phyloP scores from a whole-genome alignment of 2,797 vertebrate genomes.

The Acanthurus leucopareius region DNA sequence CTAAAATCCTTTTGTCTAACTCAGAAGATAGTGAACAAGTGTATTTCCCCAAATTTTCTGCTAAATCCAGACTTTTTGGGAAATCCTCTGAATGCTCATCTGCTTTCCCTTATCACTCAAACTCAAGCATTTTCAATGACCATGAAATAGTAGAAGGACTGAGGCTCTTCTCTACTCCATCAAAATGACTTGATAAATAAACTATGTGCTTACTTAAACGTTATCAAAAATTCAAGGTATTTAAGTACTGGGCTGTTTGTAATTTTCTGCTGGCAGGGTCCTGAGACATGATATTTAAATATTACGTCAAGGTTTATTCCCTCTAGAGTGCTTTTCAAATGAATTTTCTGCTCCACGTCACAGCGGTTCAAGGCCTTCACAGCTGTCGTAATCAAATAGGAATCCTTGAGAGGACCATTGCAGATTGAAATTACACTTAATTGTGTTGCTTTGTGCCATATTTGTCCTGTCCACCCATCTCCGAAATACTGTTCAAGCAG shows the following conservation, averaged over 20 bases:
- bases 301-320: constrained; percentile 77
- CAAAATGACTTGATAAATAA: constrained; percentile 70
- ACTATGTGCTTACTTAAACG: constrained; percentile 60
- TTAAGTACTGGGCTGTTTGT: constrained; percentile 52
- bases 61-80: constrained; percentile 16
- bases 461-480: constrained; percentile 70
- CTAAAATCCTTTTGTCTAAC: neutral
- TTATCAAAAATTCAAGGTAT: constrained; percentile 70
- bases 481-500: constrained; percentile 68
- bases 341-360: constrained; percentile 84
- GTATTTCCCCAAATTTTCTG: neutral
- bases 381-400: constrained; percentile 76
- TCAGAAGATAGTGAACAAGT: neutral
- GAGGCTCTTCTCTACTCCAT: constrained; percentile 21
- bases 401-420: constrained; percentile 70
- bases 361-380: constrained; percentile 66
- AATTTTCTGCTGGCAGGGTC: constrained; percentile 67
- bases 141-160: constrained; percentile 39
- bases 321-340: constrained; percentile 80
- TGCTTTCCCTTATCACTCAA: neutral
- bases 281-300: constrained; percentile 74
- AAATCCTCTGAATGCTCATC: neutral
- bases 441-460: constrained; percentile 70
- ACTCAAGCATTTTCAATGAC: constrained; percentile 8
- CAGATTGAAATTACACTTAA: constrained; percentile 81